Evolutionary conservation across 2,797 vertebrate species (phyloP).

Genomic region (Pangasius sanitwongsei): DNA sequence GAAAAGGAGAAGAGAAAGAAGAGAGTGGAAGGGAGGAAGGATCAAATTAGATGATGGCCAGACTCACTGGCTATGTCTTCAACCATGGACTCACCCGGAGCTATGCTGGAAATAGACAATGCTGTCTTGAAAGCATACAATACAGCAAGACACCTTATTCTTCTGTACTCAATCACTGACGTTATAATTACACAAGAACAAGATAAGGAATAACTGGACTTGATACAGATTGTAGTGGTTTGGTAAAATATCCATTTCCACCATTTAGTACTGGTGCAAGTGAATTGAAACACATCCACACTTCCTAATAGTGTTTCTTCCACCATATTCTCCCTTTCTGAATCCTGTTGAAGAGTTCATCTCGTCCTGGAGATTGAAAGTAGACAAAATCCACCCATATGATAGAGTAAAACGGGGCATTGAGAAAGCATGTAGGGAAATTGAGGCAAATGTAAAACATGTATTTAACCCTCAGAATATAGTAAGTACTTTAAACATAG

Average conservation of each 20-base stretch:
- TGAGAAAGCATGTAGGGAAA: background rate
- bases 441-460: background rate
- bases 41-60: background rate
- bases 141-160: background rate
- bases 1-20: background rate
- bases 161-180: background rate
- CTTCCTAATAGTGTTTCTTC: background rate
- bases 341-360: background rate
- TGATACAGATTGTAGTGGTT: background rate
- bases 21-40: background rate
- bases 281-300: background rate
- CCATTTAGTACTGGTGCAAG: background rate
- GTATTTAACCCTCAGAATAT: background rate
- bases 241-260: slow-evolving; percentile 8
- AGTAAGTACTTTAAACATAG: background rate
- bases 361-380: background rate
- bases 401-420: background rate
- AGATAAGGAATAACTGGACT: background rate
- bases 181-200: background rate
- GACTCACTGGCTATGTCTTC: background rate
- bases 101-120: background rate
- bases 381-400: background rate
- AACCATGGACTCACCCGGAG: background rate
- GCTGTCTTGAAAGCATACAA: background rate
- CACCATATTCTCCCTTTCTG: background rate